Percentiles rank a stretch among this genome's conserved stretches.
Conservation (phyloP, 2,113 vertebrate species). For the Mystacornis crossleyi region DNA sequence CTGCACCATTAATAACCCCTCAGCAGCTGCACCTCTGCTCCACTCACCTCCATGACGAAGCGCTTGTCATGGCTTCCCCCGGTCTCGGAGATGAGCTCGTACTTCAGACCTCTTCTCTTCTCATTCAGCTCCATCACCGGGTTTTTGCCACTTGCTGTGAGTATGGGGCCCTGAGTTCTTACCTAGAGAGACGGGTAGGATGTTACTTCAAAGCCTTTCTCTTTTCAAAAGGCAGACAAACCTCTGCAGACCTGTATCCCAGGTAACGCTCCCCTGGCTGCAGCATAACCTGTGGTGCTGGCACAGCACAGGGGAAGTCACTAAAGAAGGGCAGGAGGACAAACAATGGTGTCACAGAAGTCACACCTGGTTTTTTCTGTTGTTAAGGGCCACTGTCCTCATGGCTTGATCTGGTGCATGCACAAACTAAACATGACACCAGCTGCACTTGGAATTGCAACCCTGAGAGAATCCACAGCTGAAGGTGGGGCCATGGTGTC, state of each 20-base stretch:
- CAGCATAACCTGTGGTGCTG: fast-evolving
- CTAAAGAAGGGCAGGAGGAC: background rate
- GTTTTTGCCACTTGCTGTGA: constrained; percentile 98
- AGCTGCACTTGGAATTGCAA: background rate
- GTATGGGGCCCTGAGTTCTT: constrained; percentile 99
- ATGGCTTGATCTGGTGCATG: background rate
- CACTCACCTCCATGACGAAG: constrained; percentile 95
- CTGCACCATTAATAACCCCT: background rate
- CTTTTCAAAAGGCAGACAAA: background rate
- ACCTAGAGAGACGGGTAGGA: constrained; percentile 75
- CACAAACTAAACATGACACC: background rate
- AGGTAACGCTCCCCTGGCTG: background rate
- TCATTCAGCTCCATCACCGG: constrained; percentile 99
- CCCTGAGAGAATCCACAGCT: background rate
- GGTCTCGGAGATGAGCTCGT: constrained; percentile 97
- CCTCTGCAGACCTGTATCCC: background rate
- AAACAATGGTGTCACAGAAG: background rate
- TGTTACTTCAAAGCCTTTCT: background rate
- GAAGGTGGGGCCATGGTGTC: background rate
- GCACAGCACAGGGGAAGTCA: background rate
- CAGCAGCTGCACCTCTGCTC: background rate
- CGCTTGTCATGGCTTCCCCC: constrained; percentile 98
- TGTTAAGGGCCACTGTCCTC: background rate
- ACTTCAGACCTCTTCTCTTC: constrained; percentile 96
- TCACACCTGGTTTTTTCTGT: background rate